Conservation (phyloP, 1,140 invertebrate genomes). For the Eueides isabella region DNA sequence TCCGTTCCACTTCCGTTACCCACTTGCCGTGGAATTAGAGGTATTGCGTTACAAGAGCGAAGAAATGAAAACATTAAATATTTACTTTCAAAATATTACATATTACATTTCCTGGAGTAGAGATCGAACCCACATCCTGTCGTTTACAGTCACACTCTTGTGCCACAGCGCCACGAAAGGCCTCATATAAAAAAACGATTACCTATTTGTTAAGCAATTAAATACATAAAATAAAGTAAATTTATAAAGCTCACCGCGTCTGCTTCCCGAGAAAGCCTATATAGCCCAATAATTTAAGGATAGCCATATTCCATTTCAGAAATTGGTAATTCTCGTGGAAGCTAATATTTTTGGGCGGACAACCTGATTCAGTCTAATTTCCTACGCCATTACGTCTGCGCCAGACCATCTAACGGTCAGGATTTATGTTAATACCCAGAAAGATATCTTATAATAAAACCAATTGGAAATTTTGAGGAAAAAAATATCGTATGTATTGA, state of each 20-base stretch:
- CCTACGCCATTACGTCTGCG: conserved; percentile 30
- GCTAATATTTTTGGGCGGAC: conserved; percentile 22
- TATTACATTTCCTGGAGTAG: too few relatives aligned
- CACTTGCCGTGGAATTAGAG: too few relatives aligned
- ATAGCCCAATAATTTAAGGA: neutral
- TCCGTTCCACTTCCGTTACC: too few relatives aligned
- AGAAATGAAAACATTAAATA: too few relatives aligned
- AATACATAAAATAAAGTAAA: neutral
- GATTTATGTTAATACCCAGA: conserved; percentile 34
- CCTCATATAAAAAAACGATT: too few relatives aligned
- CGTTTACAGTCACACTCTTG: too few relatives aligned
- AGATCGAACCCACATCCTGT: too few relatives aligned
- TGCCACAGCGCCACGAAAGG: too few relatives aligned
- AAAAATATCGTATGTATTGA: neutral
- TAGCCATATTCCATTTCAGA: conserved; percentile 15
- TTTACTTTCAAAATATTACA: too few relatives aligned
- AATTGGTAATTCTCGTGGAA: conserved; percentile 9
- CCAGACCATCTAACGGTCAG: conserved; percentile 33
- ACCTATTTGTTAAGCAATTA: too few relatives aligned
- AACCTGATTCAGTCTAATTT: conserved; percentile 32
- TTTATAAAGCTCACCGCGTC: neutral
- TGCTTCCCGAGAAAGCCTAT: neutral
- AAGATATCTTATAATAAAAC: conserved; percentile 30
- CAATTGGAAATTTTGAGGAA: conserved; percentile 22
- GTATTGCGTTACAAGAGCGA: too few relatives aligned